phyloP scores from a whole-genome alignment of 2,797 vertebrate genomes.

The Alca torda region DNA sequence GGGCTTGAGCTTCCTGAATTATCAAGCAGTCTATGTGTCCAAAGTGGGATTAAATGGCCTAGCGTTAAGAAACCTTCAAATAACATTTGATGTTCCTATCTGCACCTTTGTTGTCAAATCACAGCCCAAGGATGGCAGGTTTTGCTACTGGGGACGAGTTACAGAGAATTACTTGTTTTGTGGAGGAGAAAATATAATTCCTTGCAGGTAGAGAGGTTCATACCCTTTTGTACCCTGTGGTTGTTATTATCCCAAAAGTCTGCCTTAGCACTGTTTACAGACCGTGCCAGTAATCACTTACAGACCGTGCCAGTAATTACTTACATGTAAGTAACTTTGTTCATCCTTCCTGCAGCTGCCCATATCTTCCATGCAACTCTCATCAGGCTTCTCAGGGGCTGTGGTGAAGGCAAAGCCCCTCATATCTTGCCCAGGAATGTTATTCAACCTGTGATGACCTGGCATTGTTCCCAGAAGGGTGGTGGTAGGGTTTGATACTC shows the following conservation, averaged over 20 bases:
- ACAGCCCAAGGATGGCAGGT: neutral
- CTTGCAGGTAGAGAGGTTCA: neutral
- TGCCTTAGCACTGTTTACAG: neutral
- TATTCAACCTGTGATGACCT: neutral
- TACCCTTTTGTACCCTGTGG: fast-evolving
- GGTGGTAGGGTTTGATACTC: neutral
- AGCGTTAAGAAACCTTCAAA: neutral
- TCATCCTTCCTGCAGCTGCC: neutral
- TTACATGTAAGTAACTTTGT: neutral
- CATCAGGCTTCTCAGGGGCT: neutral
- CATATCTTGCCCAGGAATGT: neutral
- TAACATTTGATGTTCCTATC: neutral
- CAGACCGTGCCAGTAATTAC: neutral
- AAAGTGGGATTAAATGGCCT: neutral
- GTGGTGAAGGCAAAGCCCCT: neutral
- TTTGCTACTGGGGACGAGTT: neutral
- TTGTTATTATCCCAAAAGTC: neutral
- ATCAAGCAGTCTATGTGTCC: neutral
- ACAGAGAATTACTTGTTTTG: neutral
- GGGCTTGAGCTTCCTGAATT: neutral
- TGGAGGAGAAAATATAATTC: neutral
- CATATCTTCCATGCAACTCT: neutral
- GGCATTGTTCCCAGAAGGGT: fast-evolving
- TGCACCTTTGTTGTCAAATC: neutral
- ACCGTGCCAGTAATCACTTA: neutral